A percentile compares a stretch with the other conserved stretches of the same genome.
Evolutionary conservation across 2,797 vertebrate genomes (phyloP).

Genomic region (Eospalax fontanierii): DNA sequence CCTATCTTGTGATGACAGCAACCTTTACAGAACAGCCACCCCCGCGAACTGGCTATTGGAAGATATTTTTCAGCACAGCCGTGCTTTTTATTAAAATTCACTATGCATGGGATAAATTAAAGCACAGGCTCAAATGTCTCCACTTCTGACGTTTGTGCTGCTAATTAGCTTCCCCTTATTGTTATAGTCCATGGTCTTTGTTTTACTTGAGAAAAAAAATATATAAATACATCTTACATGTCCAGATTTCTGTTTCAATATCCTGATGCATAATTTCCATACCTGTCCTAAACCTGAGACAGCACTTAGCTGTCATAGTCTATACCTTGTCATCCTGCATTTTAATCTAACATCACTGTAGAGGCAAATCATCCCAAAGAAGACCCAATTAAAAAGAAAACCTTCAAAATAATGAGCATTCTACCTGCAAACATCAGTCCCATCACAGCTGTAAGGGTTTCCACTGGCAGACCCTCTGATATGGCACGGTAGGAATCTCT

Average conservation of each 20-base stretch:
- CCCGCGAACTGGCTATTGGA: not conserved
- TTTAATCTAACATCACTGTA: not conserved
- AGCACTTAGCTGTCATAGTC: not conserved
- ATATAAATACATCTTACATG: slow-evolving; percentile 47
- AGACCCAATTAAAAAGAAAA: slow-evolving; percentile 20
- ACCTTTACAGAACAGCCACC: not conserved
- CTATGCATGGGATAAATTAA: slow-evolving; percentile 55
- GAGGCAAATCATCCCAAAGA: slow-evolving; percentile 24
- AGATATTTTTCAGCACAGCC: not conserved
- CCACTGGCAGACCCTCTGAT: not conserved
- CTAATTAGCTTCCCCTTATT: slow-evolving; percentile 60
- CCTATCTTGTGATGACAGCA: not conserved
- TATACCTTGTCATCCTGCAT: not conserved
- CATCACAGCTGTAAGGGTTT: not conserved
- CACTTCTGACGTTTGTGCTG: slow-evolving; percentile 63
- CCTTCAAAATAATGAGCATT: slow-evolving; percentile 22
- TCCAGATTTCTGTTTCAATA: slow-evolving; percentile 4
- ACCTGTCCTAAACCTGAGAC: slow-evolving; percentile 21
- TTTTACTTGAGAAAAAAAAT: slow-evolving; percentile 34
- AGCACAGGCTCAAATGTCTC: not conserved
- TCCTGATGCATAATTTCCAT: not conserved
- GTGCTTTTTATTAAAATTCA: slow-evolving; percentile 71
- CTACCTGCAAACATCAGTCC: not conserved
- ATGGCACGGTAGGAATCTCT: too few species aligned
- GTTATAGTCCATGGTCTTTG: slow-evolving; percentile 44